These are phyloP conservation scores for Drosophila lacicola DNA, from an alignment of 2,888 invertebrate species.

Conservation along the genomic window DNA sequence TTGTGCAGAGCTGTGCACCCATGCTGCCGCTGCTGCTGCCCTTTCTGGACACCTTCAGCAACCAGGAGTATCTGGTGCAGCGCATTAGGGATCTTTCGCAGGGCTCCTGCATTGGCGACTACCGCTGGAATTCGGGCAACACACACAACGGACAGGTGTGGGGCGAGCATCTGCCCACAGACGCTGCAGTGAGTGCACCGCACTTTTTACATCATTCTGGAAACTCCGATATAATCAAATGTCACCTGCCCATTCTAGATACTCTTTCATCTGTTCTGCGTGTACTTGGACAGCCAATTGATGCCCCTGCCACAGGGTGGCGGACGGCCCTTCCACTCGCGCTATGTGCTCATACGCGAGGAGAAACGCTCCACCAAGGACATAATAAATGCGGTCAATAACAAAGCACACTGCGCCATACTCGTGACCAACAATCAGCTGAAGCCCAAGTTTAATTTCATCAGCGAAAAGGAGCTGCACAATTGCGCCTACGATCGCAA, in stretches of 20 bases:
- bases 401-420: constrained; percentile 84
- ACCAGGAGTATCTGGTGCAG: constrained; percentile 94
- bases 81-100: constrained; percentile 91
- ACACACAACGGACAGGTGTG: constrained; percentile 90
- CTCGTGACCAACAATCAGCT: constrained; percentile 81
- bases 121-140: constrained; percentile 94
- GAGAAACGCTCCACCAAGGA: constrained; percentile 84
- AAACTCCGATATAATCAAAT: background rate
- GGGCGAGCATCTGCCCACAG: constrained; percentile 94
- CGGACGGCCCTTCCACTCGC: constrained; percentile 87
- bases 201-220: no score
- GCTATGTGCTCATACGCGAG: constrained; percentile 85
- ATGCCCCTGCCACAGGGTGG: constrained; percentile 89
- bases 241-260: constrained; percentile 86
- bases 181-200: constrained; percentile 89
- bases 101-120: constrained; percentile 95
- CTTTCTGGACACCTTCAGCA: constrained; percentile 92
- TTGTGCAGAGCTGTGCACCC: constrained; percentile 83
- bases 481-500: constrained; percentile 92
- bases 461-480: constrained; percentile 88
- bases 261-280: constrained; percentile 93
- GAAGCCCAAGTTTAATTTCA: constrained; percentile 85
- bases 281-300: constrained; percentile 94
- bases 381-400: constrained; percentile 82
- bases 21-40: constrained; percentile 88